These are phyloP conservation scores for Coelopa frigida DNA, from an alignment of 1,140 invertebrate species.

Conservation along the genomic window DNA sequence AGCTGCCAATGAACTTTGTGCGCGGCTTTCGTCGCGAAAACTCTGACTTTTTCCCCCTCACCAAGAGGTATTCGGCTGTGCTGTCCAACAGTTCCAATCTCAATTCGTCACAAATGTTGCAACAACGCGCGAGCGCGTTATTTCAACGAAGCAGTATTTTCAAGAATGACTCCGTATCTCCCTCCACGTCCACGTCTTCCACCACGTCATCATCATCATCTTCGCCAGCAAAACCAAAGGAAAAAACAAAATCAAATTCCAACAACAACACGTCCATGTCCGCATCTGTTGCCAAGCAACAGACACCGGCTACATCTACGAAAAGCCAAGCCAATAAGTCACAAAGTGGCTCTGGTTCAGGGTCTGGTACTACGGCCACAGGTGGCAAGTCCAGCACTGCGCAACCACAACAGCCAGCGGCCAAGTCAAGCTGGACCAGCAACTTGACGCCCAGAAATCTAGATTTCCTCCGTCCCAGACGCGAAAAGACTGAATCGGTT, in stretches of 20 bases:
- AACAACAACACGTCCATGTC: conserved; percentile 9
- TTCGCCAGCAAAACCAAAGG: not conserved
- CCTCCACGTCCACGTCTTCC: not conserved
- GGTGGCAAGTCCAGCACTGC: not conserved
- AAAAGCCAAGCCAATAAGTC: not conserved
- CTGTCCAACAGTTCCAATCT: conserved; percentile 49
- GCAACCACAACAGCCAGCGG: conserved; percentile 1
- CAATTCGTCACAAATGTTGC: conserved; percentile 36
- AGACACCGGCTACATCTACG: conserved; percentile 9
- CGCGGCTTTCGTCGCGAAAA: conserved; percentile 73
- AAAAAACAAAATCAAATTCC: not conserved
- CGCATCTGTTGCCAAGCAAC: conserved; percentile 10
- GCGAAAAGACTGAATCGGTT: conserved; percentile 81
- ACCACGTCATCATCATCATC: not conserved
- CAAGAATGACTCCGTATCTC: no score
- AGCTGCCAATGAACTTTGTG: conserved; percentile 59
- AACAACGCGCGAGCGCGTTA: conserved; percentile 54
- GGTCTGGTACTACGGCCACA: conserved; percentile 1
- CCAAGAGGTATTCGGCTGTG: conserved; percentile 67
- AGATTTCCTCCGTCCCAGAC: conserved; percentile 55
- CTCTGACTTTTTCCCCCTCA: conserved; percentile 67
- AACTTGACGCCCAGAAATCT: conserved; percentile 22
- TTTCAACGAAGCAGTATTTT: conserved; percentile 57
- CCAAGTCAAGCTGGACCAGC: conserved; percentile 28
- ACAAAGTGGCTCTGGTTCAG: conserved; percentile 2